phyloP scores from a whole-genome alignment of 1,140 invertebrate species.

The Bombus affinis region DNA sequence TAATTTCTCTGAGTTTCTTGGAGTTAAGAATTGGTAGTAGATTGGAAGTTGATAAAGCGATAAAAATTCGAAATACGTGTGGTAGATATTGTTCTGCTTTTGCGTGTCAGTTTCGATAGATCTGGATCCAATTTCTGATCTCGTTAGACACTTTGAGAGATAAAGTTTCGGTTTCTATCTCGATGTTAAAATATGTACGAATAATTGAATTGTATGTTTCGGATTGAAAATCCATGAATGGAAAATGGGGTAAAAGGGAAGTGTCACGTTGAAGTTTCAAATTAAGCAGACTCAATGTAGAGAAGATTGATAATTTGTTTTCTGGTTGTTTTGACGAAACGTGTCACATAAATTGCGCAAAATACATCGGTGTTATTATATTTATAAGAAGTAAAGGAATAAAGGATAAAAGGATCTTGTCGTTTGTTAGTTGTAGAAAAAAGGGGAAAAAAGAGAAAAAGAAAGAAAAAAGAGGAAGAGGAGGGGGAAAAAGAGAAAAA shows the following conservation, averaged over 20 bases:
- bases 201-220: neutral
- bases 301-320: neutral
- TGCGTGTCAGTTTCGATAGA: neutral
- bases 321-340: neutral
- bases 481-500: neutral
- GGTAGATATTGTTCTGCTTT: neutral
- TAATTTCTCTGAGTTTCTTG: slow-evolving; percentile 4
- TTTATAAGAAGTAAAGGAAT: neutral
- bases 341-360: neutral
- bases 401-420: slow-evolving; percentile 31
- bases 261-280: neutral
- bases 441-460: neutral
- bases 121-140: neutral
- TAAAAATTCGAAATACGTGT: neutral
- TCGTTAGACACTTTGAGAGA: neutral
- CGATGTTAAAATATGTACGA: slow-evolving; percentile 3
- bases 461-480: neutral
- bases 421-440: neutral
- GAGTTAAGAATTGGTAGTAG: neutral
- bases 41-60: neutral
- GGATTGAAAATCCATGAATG: neutral
- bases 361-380: neutral
- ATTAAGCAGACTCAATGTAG: neutral
- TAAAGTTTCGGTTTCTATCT: neutral
- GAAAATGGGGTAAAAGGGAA: neutral